Percentiles rank a stretch among this genome's conserved stretches.
Evolutionary conservation across 2,113 vertebrate species (phyloP).

Genomic region (Protobothrops mucrosquamatus): DNA sequence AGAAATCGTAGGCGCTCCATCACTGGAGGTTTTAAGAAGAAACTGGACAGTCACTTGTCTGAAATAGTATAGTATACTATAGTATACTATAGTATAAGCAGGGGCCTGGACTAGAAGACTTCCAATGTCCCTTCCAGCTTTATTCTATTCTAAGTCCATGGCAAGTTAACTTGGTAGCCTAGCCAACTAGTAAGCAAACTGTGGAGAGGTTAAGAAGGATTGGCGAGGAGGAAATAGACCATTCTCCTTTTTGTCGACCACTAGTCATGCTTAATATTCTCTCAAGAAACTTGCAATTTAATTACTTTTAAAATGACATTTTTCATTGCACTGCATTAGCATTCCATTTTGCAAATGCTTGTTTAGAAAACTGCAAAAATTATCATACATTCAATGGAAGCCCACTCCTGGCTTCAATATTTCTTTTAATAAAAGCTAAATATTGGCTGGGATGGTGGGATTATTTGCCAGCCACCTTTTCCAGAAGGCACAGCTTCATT

Average conservation of each 20-base stretch:
- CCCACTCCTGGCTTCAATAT: not conserved
- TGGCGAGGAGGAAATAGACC: not conserved
- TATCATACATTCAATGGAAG: not conserved
- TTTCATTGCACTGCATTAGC: not conserved
- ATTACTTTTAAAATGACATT: not conserved
- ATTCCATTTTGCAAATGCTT: not conserved
- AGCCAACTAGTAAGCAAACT: not conserved
- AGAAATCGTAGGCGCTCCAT: no score
- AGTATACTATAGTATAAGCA: no score
- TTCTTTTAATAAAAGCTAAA: not conserved
- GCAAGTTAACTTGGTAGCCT: not conserved
- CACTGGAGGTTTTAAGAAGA: no score
- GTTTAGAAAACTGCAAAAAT: constrained; percentile 10
- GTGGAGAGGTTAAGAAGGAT: not conserved
- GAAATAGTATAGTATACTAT: no score
- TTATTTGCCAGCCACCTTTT: constrained; percentile 17
- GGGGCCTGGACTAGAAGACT: no score
- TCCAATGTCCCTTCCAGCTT: no score
- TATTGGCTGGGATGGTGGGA: not conserved
- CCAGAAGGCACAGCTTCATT: constrained; percentile 9
- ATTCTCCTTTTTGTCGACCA: not conserved
- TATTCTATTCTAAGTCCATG: not conserved
- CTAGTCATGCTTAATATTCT: not conserved
- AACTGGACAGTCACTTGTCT: no score
- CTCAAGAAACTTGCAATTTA: not conserved